These are phyloP conservation scores for Tenualosa thibaudeaui DNA, from an alignment of 2,797 vertebrate genomes.

Conservation along the genomic window DNA sequence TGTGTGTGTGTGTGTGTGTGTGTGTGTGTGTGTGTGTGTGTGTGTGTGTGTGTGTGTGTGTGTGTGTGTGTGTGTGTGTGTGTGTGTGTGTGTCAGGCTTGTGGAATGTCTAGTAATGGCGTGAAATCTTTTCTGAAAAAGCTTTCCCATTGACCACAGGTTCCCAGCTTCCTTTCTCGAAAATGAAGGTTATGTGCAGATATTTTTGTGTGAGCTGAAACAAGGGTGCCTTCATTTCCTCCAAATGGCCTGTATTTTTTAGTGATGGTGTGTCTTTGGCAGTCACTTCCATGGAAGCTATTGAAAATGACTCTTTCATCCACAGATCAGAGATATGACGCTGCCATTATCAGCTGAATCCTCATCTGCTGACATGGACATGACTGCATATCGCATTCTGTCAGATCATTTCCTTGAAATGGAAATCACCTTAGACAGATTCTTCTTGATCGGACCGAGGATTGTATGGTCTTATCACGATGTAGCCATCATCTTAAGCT, in stretches of 20 bases:
- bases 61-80: background rate
- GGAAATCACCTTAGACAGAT: background rate
- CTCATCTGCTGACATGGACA: background rate
- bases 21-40: background rate
- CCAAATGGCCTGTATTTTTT: background rate
- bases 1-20: slow-evolving; percentile 11
- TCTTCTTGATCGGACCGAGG: background rate
- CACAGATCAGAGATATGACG: too few relatives aligned
- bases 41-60: background rate
- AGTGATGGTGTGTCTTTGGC: background rate
- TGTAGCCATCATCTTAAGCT: background rate
- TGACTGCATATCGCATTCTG: background rate
- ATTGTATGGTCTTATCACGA: background rate
- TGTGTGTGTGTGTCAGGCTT: background rate
- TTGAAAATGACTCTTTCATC: background rate
- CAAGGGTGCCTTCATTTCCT: slow-evolving; percentile 7
- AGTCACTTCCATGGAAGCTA: background rate
- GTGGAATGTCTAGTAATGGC: slow-evolving; percentile 15
- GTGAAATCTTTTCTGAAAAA: slow-evolving; percentile 18
- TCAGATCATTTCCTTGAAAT: background rate
- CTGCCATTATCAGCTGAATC: background rate
- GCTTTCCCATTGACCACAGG: background rate
- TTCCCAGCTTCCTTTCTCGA: background rate
- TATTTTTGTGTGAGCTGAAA: background rate
- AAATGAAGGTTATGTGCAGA: background rate